Evolutionary conservation across 2,888 invertebrate genomes (phyloP).

Genomic region (Sepioteuthis lessoniana): DNA sequence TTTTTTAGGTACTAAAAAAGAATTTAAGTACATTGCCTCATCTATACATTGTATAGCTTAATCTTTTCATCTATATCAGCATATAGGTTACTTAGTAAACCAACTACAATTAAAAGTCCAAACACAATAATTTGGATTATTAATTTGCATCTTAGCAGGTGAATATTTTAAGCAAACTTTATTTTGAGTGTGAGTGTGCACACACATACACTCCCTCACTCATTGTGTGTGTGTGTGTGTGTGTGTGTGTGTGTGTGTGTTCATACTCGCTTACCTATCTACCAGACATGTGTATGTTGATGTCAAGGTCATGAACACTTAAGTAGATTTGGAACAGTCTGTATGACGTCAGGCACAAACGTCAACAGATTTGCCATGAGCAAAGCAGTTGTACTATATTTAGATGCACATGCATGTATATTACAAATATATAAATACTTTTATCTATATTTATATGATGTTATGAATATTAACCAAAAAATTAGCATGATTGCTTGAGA

Average conservation of each 20-base stretch:
- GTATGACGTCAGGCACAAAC: constrained; percentile 33
- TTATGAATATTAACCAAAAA: neutral
- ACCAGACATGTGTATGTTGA: neutral
- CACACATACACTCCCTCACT: too few species aligned
- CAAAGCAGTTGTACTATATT: neutral
- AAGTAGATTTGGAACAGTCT: constrained; percentile 14
- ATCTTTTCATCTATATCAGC: too few species aligned
- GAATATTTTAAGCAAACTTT: too few species aligned
- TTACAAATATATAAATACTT: neutral
- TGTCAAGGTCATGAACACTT: constrained; percentile 15
- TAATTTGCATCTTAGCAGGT: too few species aligned
- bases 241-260: neutral
- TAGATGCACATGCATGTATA: neutral
- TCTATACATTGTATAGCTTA: too few species aligned
- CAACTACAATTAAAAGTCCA: too few species aligned
- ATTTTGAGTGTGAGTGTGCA: too few species aligned
- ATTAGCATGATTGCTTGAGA: neutral
- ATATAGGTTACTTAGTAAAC: too few species aligned
- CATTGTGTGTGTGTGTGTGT: too few species aligned
- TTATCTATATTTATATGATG: neutral
- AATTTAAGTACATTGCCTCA: too few species aligned
- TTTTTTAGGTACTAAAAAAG: too few species aligned
- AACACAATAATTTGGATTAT: too few species aligned
- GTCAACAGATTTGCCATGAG: neutral
- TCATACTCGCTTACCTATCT: neutral